phyloP scores from a whole-genome alignment of 2,888 invertebrate genomes.

The Teleogryllus oceanicus region DNA sequence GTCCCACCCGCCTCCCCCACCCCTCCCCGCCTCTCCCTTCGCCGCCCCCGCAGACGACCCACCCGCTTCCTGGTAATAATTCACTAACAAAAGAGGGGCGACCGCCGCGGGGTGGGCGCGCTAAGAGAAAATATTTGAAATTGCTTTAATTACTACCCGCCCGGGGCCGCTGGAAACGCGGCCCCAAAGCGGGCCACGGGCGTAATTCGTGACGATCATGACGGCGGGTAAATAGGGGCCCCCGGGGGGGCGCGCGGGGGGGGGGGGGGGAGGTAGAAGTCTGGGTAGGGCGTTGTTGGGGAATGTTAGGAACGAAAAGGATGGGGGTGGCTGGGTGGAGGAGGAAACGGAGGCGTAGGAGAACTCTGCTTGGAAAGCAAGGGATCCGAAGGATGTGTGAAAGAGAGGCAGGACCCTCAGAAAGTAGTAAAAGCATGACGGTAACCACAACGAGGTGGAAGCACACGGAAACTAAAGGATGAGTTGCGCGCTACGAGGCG shows the following conservation, averaged over 20 bases:
- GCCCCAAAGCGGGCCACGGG: slow-evolving; percentile 9
- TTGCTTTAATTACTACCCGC: slow-evolving; percentile 18
- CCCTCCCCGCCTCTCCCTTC: not conserved
- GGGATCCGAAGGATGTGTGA: no score
- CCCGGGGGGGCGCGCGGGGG: not conserved
- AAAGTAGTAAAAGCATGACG: no score
- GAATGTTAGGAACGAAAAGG: no score
- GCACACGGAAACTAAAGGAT: no score
- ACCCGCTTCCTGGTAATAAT: not conserved
- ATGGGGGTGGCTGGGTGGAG: no score
- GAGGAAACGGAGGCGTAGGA: no score
- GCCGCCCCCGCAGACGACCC: not conserved
- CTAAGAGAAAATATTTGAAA: slow-evolving; percentile 4
- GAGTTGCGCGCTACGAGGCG: no score
- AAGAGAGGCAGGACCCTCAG: no score
- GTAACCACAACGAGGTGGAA: no score
- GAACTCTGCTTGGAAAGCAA: no score
- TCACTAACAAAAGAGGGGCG: slow-evolving; percentile 18
- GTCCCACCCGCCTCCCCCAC: not conserved
- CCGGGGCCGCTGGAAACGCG: slow-evolving; percentile 9
- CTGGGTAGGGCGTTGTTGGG: not conserved
- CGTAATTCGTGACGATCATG: slow-evolving; percentile 18
- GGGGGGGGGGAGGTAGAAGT: not conserved
- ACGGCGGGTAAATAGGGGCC: no score
- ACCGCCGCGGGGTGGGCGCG: slow-evolving; percentile 8